Evolutionary conservation across 2,797 vertebrate species (phyloP), one percentile per base, ranked within the genome.

Genomic region (Darevskia nairensis): DNA sequence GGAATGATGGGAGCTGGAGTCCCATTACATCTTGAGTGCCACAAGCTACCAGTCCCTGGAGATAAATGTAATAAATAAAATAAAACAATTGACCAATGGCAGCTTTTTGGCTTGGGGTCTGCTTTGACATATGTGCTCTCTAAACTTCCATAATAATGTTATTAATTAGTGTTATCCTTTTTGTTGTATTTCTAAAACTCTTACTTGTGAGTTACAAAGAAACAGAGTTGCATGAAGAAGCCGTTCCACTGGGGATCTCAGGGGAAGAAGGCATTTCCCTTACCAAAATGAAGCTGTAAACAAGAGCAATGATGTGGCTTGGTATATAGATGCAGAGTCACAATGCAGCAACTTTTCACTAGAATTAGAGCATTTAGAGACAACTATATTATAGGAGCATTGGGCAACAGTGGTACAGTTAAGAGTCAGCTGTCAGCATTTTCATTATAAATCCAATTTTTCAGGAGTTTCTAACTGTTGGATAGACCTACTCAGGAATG

Each of bases 361-460:
- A 92, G 89, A 93, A 94, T 92, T 92, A 92, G 80, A 93, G 91
- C 71, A 94, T 89, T 94, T 92, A 89, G 86, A 95, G 74, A 86
- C 76, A 92, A 35, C 82, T 92, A 3, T 90, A 59, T 88, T 93
- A 90, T 68, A 87, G 76, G 74, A 88, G 66, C 64, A 84, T 39
- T 0, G 50, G 71, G 76, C 81, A 95, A 86, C 75, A 93, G 69
- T 92, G 84, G 88, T 93, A 19, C 71, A 86, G 76, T 86, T 93
- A 83, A 80, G 93, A 92, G 80, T 76, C 88, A 90, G 81, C 89
- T 93, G 69, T 87, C 93, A 90, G 89, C 87, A 91, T 89, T 93
- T 90, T 93, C 94, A 93, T 93, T 95, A 94, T 86, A 94, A 93
- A 92, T 32, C 64, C 55, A 46, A 87, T 94, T 94, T 95, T 93